These are phyloP conservation scores for Enteromius argenteus DNA, from an alignment of 2,797 vertebrate genomes.

Conservation along the genomic window DNA sequence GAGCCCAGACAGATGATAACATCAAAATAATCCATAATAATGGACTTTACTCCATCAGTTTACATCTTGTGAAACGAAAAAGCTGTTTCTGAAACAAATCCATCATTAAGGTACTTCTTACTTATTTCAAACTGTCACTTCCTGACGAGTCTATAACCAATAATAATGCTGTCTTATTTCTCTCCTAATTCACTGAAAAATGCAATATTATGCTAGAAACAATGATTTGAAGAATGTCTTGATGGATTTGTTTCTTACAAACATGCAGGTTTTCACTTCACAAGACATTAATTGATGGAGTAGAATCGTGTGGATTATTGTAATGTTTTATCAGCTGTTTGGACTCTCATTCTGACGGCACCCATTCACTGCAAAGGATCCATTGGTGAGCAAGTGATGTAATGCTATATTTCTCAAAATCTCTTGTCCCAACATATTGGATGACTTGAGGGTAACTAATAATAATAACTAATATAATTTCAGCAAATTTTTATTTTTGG, in stretches of 20 bases:
- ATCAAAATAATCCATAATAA: not conserved
- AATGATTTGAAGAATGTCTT: not conserved
- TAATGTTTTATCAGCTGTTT: not conserved
- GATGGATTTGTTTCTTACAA: not conserved
- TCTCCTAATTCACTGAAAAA: not conserved
- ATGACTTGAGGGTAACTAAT: not conserved
- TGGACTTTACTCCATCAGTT: not conserved
- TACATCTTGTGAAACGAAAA: not conserved
- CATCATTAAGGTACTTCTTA: not conserved
- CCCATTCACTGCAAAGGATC: not conserved
- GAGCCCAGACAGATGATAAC: not conserved
- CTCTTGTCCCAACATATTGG: not conserved
- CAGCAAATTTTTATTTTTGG: not conserved
- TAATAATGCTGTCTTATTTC: not conserved
- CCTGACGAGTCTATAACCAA: not conserved
- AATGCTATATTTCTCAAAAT: not conserved
- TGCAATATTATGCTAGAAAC: not conserved
- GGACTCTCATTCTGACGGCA: not conserved
- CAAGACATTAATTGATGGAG: not conserved
- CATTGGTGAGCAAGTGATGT: not conserved
- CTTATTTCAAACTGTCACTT: not conserved
- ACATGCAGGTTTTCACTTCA: not conserved
- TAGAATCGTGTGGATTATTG: not conserved
- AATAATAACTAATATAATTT: not conserved
- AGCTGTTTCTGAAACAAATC: not conserved